Evolutionary conservation across 2,113 vertebrate species (phyloP), one percentile per base, ranked within the genome.

Genomic region (Anser brachyrhynchus): DNA sequence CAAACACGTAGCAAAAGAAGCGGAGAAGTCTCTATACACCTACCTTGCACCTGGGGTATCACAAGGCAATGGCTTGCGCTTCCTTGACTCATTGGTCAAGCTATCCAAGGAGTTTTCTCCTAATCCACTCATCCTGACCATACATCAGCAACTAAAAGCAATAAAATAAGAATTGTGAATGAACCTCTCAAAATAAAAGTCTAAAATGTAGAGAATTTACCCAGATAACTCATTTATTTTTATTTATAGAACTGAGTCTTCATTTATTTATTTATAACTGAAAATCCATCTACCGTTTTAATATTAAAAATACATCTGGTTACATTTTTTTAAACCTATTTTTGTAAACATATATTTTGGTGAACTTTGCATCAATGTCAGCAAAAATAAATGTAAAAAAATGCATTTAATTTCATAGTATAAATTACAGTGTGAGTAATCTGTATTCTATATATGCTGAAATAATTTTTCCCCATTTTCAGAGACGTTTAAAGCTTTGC

Each of bases 61-160:
- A 96, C 98, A 99, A 72, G 99, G 98, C 95, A 99, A 98, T 72
- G 99, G 97, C 97, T 99, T 99, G 89, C 99, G 99, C 93, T 99
- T 99, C 93, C 98, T 98, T 87, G 99, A 98, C 90, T 99, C 99
- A 39, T 97, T 98, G 94, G 98, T 98, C 98, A 99, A 95, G 12
- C 98, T 98, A 95, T 99, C 99, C 98, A 99, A 97, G 87, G 98
- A 98, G 95, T 98, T 99, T 96, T 99, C 99, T 97, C 99, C 99
- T 96, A 99, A 95, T 92, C 99, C 99, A 91, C 99, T 99, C 99
- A 99, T 99, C 91, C 97, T 99, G 97, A 98, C 90, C 96, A 97
- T 69, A 97, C 98, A 99, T 98, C 98, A 99, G 99, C 98, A 98
- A 98, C 99, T 99, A 97, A 86, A 94, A 94, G 65, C 35, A 92